Conservation (phyloP, 1,140 invertebrate species). For the Plectrocnemia conspersa region DNA sequence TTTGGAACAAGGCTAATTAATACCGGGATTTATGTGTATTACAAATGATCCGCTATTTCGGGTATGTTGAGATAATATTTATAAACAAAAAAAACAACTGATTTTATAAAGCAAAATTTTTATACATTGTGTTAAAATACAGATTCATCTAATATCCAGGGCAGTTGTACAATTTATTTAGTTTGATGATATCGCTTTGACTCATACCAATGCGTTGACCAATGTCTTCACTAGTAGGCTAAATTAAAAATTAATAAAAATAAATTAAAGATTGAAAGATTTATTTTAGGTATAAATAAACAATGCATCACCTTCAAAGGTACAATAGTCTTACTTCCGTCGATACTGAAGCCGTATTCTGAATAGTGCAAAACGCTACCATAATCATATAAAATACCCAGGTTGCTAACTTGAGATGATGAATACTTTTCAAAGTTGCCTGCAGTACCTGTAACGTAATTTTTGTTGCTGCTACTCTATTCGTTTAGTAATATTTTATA, state of each 20-base stretch:
- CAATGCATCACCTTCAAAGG: conserved; percentile 49
- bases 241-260: conserved; percentile 8
- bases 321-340: conserved; percentile 60
- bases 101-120: too few species aligned
- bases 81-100: too few species aligned
- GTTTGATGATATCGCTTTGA: conserved; percentile 11
- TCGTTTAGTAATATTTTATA: background rate
- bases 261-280: background rate
- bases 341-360: conserved; percentile 60
- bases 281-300: background rate
- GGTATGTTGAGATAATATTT: too few species aligned
- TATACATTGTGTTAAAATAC: too few species aligned
- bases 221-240: conserved; percentile 12
- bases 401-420: conserved; percentile 58
- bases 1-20: too few species aligned
- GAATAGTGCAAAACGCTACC: conserved; percentile 70
- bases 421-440: conserved; percentile 69
- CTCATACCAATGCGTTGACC: conserved; percentile 16
- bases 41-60: too few species aligned
- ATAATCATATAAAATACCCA: conserved; percentile 63
- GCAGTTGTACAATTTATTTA: conserved; percentile 20
- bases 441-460: conserved; percentile 51
- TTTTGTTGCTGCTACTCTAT: too few species aligned
- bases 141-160: conserved; percentile 21
- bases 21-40: too few species aligned